Conservation (phyloP, 2,888 invertebrate species). For the Phyllotreta striolata region DNA sequence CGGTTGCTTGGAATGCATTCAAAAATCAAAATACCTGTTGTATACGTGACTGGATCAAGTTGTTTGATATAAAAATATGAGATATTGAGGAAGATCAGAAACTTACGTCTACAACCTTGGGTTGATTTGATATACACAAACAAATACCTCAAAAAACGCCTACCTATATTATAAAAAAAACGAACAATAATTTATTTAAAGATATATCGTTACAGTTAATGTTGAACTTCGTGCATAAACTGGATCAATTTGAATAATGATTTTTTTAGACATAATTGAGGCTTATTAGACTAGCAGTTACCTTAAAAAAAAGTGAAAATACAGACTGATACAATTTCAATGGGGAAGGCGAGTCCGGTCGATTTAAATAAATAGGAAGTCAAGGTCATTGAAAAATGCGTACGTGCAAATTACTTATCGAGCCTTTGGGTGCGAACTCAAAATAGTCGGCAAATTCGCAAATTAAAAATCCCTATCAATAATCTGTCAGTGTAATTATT, state of each 20-base stretch:
- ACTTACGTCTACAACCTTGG: too few relatives aligned
- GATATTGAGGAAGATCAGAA: too few relatives aligned
- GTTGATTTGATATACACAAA: too few relatives aligned
- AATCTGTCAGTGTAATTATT: conserved; percentile 16
- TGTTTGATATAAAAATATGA: too few relatives aligned
- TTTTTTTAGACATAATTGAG: conserved; percentile 12
- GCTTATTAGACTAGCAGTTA: conserved; percentile 14
- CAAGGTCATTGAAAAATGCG: conserved; percentile 33
- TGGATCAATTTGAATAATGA: conserved; percentile 15
- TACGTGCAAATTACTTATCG: conserved; percentile 35
- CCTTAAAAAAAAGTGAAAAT: conserved; percentile 15
- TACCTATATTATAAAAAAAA: too few relatives aligned
- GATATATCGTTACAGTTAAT: too few relatives aligned
- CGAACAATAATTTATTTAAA: too few relatives aligned
- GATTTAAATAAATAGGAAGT: conserved; percentile 35
- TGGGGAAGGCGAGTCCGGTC: conserved; percentile 18
- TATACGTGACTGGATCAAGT: conserved; percentile 7
- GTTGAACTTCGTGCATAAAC: background rate
- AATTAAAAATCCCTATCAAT: conserved; percentile 18
- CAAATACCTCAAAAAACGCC: too few relatives aligned
- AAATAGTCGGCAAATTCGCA: conserved; percentile 19
- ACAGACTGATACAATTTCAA: conserved; percentile 5
- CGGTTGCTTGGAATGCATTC: conserved; percentile 25
- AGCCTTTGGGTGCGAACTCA: conserved; percentile 25
- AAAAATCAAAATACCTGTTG: conserved; percentile 30